Percentiles rank a stretch among this genome's conserved stretches.
Conservation (phyloP, 2,888 invertebrate genomes). For the Eueremaeus valkanovi region DNA sequence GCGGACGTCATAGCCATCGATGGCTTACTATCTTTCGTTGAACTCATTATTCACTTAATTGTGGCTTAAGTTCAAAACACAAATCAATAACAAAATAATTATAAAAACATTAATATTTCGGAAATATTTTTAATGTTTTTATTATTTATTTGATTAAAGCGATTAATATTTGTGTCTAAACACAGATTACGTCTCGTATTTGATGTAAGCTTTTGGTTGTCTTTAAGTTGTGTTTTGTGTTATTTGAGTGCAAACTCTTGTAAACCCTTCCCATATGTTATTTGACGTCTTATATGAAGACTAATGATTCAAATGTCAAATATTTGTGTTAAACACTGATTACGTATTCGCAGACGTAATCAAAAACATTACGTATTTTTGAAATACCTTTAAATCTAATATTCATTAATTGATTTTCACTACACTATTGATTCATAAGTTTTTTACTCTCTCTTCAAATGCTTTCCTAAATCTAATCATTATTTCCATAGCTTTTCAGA, state of each 20-base stretch:
- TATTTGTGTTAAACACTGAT: background rate
- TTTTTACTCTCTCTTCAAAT: too few species aligned
- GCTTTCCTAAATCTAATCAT: too few species aligned
- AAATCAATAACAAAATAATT: background rate
- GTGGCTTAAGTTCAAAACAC: background rate
- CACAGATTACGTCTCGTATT: background rate
- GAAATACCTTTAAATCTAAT: background rate
- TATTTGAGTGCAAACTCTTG: background rate
- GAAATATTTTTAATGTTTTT: background rate
- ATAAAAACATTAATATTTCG: background rate
- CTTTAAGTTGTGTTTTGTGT: background rate
- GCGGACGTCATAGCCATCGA: slow-evolving; percentile 42
- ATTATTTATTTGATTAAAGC: background rate
- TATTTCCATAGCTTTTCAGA: too few species aligned
- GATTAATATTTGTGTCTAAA: background rate
- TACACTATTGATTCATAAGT: too few species aligned
- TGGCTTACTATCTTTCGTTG: slow-evolving; percentile 41
- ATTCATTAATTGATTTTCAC: too few species aligned
- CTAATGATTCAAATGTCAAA: too few species aligned
- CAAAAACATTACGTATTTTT: background rate
- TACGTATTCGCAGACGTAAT: background rate
- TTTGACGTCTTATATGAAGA: background rate
- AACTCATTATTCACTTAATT: slow-evolving; percentile 6
- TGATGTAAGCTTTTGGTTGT: background rate
- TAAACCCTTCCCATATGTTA: background rate